Conservation (phyloP, 2,797 vertebrate species). For the Onychomys leucogaster region DNA sequence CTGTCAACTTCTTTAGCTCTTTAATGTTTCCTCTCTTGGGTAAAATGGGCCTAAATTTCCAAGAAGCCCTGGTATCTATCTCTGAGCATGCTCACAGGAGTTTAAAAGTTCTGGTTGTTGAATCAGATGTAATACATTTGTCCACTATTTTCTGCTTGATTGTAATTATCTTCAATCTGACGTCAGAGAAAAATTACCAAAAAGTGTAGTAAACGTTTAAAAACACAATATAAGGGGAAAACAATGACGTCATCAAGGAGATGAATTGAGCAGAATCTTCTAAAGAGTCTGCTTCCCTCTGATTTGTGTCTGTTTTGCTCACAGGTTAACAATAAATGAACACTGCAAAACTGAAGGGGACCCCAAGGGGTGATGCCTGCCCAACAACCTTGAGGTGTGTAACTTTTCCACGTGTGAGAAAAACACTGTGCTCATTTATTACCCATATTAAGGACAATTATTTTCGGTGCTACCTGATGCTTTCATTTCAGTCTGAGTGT, state of each 20-base stretch:
- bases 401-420: constrained; percentile 15
- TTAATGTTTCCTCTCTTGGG: not conserved
- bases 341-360: not conserved
- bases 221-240: not conserved
- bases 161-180: constrained; percentile 28
- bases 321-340: not conserved
- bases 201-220: not conserved
- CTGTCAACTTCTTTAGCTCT: not conserved
- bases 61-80: not conserved
- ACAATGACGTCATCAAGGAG: not conserved
- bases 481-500: not conserved
- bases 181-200: not conserved
- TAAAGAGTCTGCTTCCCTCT: not conserved
- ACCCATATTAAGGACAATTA: not conserved
- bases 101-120: not conserved
- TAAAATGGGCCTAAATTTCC: not conserved
- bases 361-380: not conserved
- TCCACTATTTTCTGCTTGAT: not conserved
- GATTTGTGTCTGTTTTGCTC: not conserved
- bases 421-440: constrained; percentile 20
- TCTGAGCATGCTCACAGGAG: not conserved
- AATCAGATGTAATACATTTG: not conserved
- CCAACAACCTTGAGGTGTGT: not conserved
- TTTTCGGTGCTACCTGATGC: not conserved
- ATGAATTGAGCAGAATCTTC: not conserved